Evolutionary conservation across 2,797 vertebrate species (phyloP).

Genomic region (Semotilus atromaculatus): DNA sequence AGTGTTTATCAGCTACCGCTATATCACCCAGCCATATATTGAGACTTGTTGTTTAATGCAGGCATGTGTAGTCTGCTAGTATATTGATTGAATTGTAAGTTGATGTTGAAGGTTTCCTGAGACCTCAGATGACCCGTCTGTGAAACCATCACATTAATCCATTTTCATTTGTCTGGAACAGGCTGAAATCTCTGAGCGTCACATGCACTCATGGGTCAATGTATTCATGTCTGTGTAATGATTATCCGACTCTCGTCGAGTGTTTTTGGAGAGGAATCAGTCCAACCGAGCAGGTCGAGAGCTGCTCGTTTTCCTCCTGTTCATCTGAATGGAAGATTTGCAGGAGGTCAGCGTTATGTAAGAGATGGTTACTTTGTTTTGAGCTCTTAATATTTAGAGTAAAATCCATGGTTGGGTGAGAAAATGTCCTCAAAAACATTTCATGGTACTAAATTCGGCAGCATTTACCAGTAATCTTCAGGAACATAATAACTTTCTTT

Average conservation of each 20-base stretch:
- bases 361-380: neutral
- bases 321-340: neutral
- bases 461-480: neutral
- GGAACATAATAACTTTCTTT: neutral
- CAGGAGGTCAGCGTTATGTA: neutral
- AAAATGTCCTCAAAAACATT: neutral
- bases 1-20: no score
- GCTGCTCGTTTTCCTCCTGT: constrained; percentile 4
- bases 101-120: neutral
- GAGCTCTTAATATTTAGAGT: neutral
- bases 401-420: neutral
- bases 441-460: neutral
- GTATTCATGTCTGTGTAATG: neutral
- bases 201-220: neutral
- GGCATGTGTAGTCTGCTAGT: neutral
- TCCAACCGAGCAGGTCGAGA: neutral
- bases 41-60: neutral
- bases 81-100: neutral
- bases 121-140: neutral
- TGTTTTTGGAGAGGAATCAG: neutral
- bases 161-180: neutral
- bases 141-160: constrained; percentile 6
- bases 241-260: neutral
- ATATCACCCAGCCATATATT: neutral
- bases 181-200: neutral